Base-by-base conservation (phyloP, 1,140 invertebrate genomes). In the Monomorium pharaonis region DNA sequence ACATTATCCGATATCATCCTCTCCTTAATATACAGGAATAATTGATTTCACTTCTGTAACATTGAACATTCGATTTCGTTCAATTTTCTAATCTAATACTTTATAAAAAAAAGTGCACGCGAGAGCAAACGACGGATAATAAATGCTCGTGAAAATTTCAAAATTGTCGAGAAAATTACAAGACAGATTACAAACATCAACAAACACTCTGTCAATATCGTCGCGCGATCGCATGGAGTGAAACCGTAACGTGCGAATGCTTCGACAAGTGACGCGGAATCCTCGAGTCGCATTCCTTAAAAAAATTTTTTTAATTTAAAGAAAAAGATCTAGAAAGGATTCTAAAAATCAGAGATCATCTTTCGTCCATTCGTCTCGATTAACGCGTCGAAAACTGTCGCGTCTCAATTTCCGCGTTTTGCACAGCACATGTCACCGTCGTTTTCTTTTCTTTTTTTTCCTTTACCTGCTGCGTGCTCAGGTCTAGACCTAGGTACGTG, bases 381-480 rank as follows among this genome's bases (percentile, higher is more conserved):
- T 37, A 37, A 5, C 37, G 37, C 3, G 37, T 7, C 3, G 37
- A n/a, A n/a, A n/a, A 37, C 7, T 37, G 7, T 0, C 37, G 37
- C 3, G 37, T 37, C 3, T 3, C 2, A n/a, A n/a, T n/a, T n/a
- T n/a, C 4, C 37, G 37, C 3, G 37, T 37, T 21, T 44, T 10
- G 24, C n/a, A n/a, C n/a, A n/a, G n/a, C n/a, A n/a, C n/a, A 9
- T 54, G 7, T 44, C 44, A 14, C 56, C 72, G 56, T 12, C 6
- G 37, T n/a, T n/a, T 1, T 44, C 54, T 3, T 58, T 14, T 56
- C 12, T 3, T 18, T 10, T 21, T 56, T 18, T 3, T 18, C 7
- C 18, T 86, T 95, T 96, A 98, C 97, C 96, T 97, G 97, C 94
- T 98, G 97, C 27, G 97, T 98, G 93, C 97, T 98, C 91, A 98